phyloP scores from a whole-genome alignment of 2,113 vertebrate genomes.

The Indicator maculatus region DNA sequence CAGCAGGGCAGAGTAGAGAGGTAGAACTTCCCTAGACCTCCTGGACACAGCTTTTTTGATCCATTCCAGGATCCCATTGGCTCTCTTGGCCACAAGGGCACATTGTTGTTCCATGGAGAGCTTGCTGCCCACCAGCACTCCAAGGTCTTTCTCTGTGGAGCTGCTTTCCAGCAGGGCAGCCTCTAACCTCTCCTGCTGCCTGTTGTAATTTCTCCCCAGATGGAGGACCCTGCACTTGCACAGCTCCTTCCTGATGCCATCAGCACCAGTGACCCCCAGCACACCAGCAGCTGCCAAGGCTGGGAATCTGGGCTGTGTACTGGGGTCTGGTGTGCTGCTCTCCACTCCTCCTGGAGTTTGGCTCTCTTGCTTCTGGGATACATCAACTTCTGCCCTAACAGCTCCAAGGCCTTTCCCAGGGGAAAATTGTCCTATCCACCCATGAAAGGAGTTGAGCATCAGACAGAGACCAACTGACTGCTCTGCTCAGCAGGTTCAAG shows the following conservation, averaged over 20 bases:
- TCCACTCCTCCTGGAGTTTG: fast-evolving
- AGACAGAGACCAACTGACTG: neutral
- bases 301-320: fast-evolving
- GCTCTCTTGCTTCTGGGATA: fast-evolving
- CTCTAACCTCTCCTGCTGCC: too few species aligned
- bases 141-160: too few species aligned
- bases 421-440: fast-evolving
- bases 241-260: fast-evolving
- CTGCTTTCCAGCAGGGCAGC: too few species aligned
- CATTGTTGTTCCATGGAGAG: too few species aligned
- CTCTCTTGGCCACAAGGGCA: too few species aligned
- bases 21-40: too few species aligned
- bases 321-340: neutral
- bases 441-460: neutral
- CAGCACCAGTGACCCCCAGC: fast-evolving
- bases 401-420: fast-evolving
- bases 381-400: neutral
- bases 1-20: too few species aligned
- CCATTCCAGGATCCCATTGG: too few species aligned
- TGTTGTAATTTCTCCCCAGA: too few species aligned
- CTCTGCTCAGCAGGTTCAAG: neutral
- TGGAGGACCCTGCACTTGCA: too few species aligned
- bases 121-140: too few species aligned
- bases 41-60: too few species aligned
- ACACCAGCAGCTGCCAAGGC: fast-evolving